phyloP scores from a whole-genome alignment of 2,888 invertebrate species.

The Gonocerus acuteangulatus region DNA sequence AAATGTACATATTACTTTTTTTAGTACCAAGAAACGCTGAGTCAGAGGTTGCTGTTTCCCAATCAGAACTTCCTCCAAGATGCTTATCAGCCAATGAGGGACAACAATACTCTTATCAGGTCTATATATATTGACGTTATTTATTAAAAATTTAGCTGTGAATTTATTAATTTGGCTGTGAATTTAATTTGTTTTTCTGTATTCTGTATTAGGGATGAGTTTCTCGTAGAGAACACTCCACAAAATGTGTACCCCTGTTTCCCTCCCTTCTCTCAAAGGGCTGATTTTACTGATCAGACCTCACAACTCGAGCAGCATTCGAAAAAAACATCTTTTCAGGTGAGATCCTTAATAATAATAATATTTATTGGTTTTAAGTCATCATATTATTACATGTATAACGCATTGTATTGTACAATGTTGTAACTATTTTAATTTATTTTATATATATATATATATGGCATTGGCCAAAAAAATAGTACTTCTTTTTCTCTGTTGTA shows the following conservation, averaged over 20 bases:
- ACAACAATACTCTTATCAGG: not conserved
- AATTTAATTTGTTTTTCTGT: no score
- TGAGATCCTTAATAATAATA: not conserved
- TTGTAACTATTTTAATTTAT: not conserved
- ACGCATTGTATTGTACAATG: not conserved
- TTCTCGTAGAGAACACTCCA: no score
- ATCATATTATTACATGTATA: not conserved
- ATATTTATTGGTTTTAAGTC: not conserved
- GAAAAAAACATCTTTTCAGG: constrained; percentile 5
- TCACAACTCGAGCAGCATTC: not conserved
- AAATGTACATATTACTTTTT: no score
- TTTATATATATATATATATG: not conserved
- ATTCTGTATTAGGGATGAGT: no score
- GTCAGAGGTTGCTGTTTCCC: not conserved
- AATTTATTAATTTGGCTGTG: no score
- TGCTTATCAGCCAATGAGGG: not conserved
- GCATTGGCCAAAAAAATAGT: no score
- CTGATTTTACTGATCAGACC: no score
- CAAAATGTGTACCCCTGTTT: no score
- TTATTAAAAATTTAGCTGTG: no score
- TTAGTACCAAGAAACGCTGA: not conserved
- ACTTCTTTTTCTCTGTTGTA: no score
- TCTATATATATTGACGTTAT: no score
- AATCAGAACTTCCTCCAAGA: constrained; percentile 2
- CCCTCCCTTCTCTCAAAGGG: no score